phyloP scores from a whole-genome alignment of 1,140 invertebrate species.

The Drosophila gunungcola region DNA sequence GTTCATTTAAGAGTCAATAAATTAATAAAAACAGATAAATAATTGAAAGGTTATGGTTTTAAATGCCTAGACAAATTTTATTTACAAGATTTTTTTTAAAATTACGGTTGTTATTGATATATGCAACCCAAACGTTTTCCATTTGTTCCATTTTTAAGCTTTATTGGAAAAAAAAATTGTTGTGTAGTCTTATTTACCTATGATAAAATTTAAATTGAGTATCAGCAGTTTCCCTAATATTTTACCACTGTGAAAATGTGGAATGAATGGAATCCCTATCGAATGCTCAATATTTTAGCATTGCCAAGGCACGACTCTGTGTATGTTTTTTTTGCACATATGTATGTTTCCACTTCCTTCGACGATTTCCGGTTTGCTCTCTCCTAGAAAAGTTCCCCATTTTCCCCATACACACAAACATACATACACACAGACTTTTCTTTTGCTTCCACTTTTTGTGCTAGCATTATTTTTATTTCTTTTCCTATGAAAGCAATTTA shows the following conservation, averaged over 20 bases:
- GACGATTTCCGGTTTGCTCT: conserved; percentile 67
- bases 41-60: no score
- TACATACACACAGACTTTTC: conserved; percentile 10
- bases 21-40: no score
- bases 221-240: background rate
- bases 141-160: no score
- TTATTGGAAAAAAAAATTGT: no score
- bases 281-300: conserved; percentile 52
- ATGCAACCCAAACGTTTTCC: no score
- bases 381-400: conserved; percentile 21
- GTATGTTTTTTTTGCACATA: conserved; percentile 11
- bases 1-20: no score
- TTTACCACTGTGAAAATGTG: conserved; percentile 8
- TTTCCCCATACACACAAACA: conserved; percentile 3
- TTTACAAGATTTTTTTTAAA: no score
- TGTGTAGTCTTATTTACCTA: no score
- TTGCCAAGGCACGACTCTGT: conserved; percentile 24
- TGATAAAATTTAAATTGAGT: no score
- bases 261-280: conserved; percentile 34
- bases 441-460: conserved; percentile 26
- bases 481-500: conserved; percentile 64
- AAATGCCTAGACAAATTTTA: no score
- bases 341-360: conserved; percentile 46
- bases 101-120: no score
- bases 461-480: conserved; percentile 58